Evolutionary conservation across 2,888 invertebrate species (phyloP), one percentile per base, ranked within the genome.

Genomic region (Diarsia mendica): DNA sequence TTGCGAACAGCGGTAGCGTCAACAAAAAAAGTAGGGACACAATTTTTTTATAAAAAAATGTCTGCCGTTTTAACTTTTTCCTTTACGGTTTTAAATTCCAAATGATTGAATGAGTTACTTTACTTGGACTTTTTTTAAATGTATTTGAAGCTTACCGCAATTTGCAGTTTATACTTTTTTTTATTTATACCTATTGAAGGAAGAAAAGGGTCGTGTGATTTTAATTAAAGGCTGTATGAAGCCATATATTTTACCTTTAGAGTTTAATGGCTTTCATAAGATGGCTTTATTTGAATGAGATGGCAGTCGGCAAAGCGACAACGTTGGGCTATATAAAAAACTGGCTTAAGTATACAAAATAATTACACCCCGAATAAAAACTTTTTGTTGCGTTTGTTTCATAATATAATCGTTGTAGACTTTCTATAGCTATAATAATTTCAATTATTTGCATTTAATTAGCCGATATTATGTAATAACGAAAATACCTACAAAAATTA

Each of bases 1-100:
- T 91, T 58, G 63, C 70, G 55, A 60, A 48, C 61, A 64, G 44
- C 23, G 44, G 89, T 88, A 89, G 80, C 81, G 82, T 81, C 81
- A 70, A 28, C 72, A 71, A 86, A 84, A 85, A 86, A 81, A 58
- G 15, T 48, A 18, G 13, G 55, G 23, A 65, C 9, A 58, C 8
- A 18, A 66, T 46, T 15, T 51, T 55, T 55, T 74, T 78, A 20
- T 9, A 8, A 75, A 68, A 67, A 58, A 58, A 49, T 53, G 5
- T 15, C 20, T 44, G 10, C 20, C 15, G n/a, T 49, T 33, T 1
- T 1, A 48, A 39, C 5, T 53, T 76, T 65, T 76, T 61, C 11
- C 23, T 64, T 77, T 77, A 58, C 23, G n/a, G 10, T 77, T 55
- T 51, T 46, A 46, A 46, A 49, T 48, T 51, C 11, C 8, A 48